phyloP scores from a whole-genome alignment of 1,140 invertebrate species.

The Drosophila ananassae region DNA sequence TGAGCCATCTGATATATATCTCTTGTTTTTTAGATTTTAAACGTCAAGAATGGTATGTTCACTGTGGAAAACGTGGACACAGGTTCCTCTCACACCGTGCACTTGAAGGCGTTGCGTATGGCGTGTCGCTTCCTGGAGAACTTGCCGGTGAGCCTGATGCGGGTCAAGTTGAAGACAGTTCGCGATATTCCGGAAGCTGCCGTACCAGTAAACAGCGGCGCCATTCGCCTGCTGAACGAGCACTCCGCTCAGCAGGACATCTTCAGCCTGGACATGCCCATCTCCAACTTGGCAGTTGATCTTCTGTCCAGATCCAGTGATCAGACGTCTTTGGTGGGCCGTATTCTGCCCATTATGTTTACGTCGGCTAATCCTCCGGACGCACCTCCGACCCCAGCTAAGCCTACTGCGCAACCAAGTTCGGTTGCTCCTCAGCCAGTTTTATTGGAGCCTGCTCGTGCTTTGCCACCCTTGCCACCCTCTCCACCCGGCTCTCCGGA shows the following conservation, averaged over 20 bases:
- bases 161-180: conserved; percentile 35
- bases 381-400: not conserved
- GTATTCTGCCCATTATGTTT: conserved; percentile 51
- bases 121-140: conserved; percentile 53
- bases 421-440: not conserved
- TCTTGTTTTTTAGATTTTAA: conserved; percentile 19
- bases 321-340: conserved; percentile 32
- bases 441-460: not conserved
- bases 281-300: not conserved
- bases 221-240: conserved; percentile 12
- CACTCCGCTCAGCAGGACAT: conserved; percentile 1
- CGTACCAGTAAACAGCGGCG: conserved; percentile 34
- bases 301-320: not conserved
- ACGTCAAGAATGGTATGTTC: not conserved
- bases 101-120: conserved; percentile 23
- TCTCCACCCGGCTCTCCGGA: conserved; percentile 44
- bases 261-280: conserved; percentile 21
- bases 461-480: conserved; percentile 19
- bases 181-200: conserved; percentile 33
- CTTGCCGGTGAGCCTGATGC: conserved; percentile 37
- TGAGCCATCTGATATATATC: no score
- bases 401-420: not conserved
- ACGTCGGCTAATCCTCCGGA: not conserved
- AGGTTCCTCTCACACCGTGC: conserved; percentile 27
- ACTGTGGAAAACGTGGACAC: conserved; percentile 51